These are phyloP conservation scores for Aphelocoma californica DNA, from an alignment of 2,797 vertebrate genomes.

Conservation along the genomic window DNA sequence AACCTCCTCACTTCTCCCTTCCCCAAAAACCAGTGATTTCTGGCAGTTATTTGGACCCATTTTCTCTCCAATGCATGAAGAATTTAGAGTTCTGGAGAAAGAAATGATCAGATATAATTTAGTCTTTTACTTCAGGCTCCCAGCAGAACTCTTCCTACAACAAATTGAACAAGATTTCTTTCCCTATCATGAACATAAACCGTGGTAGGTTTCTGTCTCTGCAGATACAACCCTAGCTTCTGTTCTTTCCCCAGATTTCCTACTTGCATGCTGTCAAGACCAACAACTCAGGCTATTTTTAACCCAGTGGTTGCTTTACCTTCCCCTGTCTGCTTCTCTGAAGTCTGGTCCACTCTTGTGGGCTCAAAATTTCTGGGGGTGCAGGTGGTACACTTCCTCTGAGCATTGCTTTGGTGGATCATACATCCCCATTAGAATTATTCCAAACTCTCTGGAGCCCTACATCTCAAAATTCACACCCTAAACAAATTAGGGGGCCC, in stretches of 20 bases:
- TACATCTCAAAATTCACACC: not conserved
- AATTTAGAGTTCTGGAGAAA: not conserved
- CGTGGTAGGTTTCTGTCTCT: not conserved
- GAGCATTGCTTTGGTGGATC: not conserved
- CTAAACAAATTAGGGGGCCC: not conserved
- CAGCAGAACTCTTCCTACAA: not conserved
- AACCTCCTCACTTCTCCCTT: not conserved
- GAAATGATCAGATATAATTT: not conserved
- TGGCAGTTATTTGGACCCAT: not conserved
- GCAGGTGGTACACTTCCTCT: not conserved
- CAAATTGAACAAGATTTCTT: not conserved
- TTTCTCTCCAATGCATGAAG: not conserved
- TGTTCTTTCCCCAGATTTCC: not conserved
- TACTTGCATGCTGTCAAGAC: accelerated
- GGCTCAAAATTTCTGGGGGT: not conserved
- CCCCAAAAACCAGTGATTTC: not conserved
- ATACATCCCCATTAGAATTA: not conserved
- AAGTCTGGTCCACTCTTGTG: not conserved
- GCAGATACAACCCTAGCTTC: not conserved
- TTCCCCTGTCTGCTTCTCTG: not conserved
- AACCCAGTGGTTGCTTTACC: not conserved
- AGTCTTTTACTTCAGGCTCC: not conserved
- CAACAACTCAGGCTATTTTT: not conserved
- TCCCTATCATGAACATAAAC: not conserved
- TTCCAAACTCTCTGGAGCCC: not conserved